A percentile compares a stretch with the other conserved stretches of the same genome.
phyloP scores from a whole-genome alignment of 2,797 vertebrate genomes.

The Chelmon rostratus region DNA sequence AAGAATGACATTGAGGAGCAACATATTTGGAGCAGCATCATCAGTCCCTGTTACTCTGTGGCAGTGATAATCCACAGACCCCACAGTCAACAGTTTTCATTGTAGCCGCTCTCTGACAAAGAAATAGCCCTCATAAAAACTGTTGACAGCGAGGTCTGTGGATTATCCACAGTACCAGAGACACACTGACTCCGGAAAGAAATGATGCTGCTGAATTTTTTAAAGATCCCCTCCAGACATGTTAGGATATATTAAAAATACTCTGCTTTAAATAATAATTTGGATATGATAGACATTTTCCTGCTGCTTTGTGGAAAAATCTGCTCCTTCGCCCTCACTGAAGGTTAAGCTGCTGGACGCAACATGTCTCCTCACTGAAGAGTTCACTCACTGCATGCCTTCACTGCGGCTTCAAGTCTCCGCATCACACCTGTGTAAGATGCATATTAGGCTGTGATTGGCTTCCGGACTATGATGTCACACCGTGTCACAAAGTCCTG shows the following conservation, averaged over 20 bases:
- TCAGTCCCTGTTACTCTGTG: background rate
- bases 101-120: slow-evolving; percentile 9
- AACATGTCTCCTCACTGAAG: background rate
- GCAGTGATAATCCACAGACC: slow-evolving; percentile 24
- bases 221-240: slow-evolving; percentile 38
- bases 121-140: slow-evolving; percentile 18
- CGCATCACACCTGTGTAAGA: background rate
- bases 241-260: slow-evolving; percentile 34
- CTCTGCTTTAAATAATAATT: slow-evolving; percentile 31
- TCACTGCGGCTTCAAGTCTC: background rate
- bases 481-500: background rate
- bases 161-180: slow-evolving; percentile 26
- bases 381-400: background rate
- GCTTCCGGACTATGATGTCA: background rate
- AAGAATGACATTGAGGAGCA: slow-evolving; percentile 6
- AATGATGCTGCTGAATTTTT: slow-evolving; percentile 43
- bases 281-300: background rate
- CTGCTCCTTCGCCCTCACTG: background rate
- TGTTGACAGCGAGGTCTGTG: slow-evolving; percentile 26
- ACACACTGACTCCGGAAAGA: slow-evolving; percentile 36
- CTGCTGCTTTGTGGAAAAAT: too few species aligned
- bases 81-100: slow-evolving; percentile 29
- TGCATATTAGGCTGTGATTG: background rate
- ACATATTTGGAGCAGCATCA: background rate
- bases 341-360: background rate